Percentiles rank a stretch among this genome's conserved stretches.
phyloP scores from a whole-genome alignment of 2,797 vertebrate species.

The Acrossocheilus wenchowensis region DNA sequence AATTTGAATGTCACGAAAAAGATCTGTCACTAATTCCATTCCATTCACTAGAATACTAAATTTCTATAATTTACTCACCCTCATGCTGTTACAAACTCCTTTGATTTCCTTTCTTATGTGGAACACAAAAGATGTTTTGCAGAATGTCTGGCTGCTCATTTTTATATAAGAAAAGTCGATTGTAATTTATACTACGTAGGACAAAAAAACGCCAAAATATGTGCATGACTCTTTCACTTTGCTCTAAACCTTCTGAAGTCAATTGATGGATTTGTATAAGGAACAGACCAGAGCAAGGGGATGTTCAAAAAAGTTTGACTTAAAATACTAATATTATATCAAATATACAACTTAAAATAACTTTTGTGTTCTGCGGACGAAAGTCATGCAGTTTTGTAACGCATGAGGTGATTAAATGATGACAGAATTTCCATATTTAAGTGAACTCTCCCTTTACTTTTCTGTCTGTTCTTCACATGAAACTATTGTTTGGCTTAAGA shows the following conservation, averaged over 20 bases:
- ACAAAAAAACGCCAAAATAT: neutral
- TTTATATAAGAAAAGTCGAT: neutral
- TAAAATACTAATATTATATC: too few species aligned
- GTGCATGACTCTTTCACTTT: neutral
- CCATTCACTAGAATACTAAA: neutral
- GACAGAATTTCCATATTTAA: neutral
- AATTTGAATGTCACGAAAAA: neutral
- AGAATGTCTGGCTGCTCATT: neutral
- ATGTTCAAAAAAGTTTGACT: neutral
- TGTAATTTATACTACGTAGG: neutral
- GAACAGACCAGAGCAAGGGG: neutral
- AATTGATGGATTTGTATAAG: neutral
- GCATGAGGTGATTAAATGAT: neutral
- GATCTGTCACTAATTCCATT: too few species aligned
- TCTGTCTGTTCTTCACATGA: neutral
- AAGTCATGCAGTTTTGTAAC: neutral
- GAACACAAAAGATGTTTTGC: neutral
- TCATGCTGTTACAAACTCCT: neutral
- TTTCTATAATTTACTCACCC: neutral
- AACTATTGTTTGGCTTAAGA: neutral
- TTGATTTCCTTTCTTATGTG: neutral
- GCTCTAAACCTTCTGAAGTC: neutral
- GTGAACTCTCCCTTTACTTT: neutral
- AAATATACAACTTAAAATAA: neutral
- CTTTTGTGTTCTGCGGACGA: neutral